These are phyloP conservation scores for Rhinichthys klamathensis DNA, from an alignment of 2,113 vertebrate genomes.

Conservation along the genomic window DNA sequence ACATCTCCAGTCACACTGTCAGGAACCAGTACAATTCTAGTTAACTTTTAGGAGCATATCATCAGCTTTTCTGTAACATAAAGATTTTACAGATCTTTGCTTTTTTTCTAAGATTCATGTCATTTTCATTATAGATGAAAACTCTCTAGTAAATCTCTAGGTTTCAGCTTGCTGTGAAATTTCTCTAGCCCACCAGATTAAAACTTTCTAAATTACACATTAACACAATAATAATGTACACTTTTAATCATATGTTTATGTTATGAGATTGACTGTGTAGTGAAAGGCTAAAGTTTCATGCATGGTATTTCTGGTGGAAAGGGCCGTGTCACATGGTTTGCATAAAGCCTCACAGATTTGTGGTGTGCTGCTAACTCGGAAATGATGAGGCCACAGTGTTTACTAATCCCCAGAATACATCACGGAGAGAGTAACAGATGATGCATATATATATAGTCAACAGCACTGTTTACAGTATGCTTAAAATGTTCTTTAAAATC, in stretches of 20 bases:
- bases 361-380: conserved; percentile 20
- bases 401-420: conserved; percentile 21
- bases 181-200: not conserved
- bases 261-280: not conserved
- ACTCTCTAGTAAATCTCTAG: not conserved
- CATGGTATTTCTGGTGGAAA: not conserved
- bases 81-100: too few relatives aligned
- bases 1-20: not conserved
- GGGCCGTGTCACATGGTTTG: not conserved
- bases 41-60: not conserved
- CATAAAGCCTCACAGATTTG: not conserved
- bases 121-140: too few relatives aligned
- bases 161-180: not conserved
- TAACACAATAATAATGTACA: not conserved
- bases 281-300: not conserved
- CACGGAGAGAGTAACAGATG: not conserved
- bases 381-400: conserved; percentile 17
- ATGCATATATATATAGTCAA: not conserved
- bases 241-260: not conserved
- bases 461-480: conserved; percentile 1
- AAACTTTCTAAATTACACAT: not conserved
- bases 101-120: not conserved
- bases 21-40: not conserved
- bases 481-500: conserved; percentile 1
- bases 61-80: not conserved